Base-by-base conservation (phyloP, 2,888 invertebrate genomes). In the Agrilus mali region DNA sequence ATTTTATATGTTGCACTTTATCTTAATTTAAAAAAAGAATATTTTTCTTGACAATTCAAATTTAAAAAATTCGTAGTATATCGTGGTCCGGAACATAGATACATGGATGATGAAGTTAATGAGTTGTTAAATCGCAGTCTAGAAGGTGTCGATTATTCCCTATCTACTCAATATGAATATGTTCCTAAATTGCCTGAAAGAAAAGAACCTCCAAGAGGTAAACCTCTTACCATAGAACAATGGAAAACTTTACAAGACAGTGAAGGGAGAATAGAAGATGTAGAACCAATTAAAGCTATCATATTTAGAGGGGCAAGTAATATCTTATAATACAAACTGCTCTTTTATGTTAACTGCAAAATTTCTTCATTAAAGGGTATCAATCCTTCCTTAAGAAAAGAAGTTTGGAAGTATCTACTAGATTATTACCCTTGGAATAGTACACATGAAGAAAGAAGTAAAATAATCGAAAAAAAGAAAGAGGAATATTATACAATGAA, bases 401-500 rank as follows among this genome's bases (percentile, higher is more conserved):
- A 87, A 55, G 88, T 93, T 0, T 98, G 97, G 97, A 96, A 95
- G 63, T 96, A 86, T 65, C 73, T 98, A 4, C 72, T 98, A 0
- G 86, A 86, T 53, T 94, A 88, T 61, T 83, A 84, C 59, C 80
- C 82, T 0, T 95, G 93, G 92, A 72, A 80, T 47, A 83, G 85
- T 53, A 86, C 86, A 0, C 73, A 77, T 40, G 63, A 73, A 10
- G 81, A 89, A 55, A 73, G 92, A 44, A 74, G 77, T 49, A 74
- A 74, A 47, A 65, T 84, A 32, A 75, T 82, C 32, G 80, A 80
- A 58, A 72, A 76, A 51, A 86, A 83, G 65, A 79, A 80, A 47
- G 80, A 86, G 49, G 90, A 93, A 61, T 97, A 97, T 66, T 90
- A 83, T 64, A 77, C 78, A 38, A 95, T 98, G 94, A 98, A 97